Conservation (phyloP, 2,113 vertebrate genomes). For the Lagenorhynchus albirostris region DNA sequence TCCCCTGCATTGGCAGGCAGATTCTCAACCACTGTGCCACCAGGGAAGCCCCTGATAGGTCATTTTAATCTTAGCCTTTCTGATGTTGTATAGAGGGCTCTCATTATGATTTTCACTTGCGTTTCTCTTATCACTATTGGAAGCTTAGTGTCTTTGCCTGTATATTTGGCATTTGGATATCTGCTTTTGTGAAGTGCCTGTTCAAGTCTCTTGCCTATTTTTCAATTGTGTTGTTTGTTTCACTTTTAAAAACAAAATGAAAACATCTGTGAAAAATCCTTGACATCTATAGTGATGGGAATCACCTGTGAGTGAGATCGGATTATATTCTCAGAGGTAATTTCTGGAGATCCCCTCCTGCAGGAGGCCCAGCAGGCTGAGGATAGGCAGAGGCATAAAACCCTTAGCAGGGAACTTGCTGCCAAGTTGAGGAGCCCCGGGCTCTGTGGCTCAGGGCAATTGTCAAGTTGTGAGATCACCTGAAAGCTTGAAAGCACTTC, state of each 20-base stretch:
- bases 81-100: background rate
- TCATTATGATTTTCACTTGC: background rate
- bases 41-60: background rate
- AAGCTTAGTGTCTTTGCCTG: background rate
- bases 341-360: background rate
- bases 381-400: background rate
- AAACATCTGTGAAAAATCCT: background rate
- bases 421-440: background rate
- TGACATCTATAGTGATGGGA: background rate
- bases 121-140: background rate
- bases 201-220: background rate
- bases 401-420: background rate
- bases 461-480: background rate
- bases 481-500: background rate
- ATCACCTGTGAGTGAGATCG: background rate
- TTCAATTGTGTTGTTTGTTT: background rate
- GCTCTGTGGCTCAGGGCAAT: background rate
- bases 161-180: background rate
- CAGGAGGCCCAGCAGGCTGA: background rate
- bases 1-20: no score
- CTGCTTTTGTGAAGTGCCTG: background rate
- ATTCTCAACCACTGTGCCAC: no score
- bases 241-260: background rate
- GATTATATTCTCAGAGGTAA: background rate
- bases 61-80: background rate